Conservation (phyloP, 2,113 vertebrate species). For the Diadophis punctatus region DNA sequence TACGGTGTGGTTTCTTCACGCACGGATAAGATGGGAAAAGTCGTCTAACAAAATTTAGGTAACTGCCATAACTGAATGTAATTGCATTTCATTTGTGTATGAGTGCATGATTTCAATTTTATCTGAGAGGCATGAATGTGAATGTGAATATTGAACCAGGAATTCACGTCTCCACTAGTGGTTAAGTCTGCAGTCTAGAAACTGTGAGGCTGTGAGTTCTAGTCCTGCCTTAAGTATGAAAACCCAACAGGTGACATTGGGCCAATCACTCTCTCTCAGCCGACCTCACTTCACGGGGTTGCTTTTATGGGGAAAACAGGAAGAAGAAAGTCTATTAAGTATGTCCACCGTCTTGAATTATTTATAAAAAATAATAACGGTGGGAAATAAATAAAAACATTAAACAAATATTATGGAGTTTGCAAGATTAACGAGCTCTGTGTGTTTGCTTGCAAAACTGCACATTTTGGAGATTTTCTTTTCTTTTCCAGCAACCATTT, state of each 20-base stretch:
- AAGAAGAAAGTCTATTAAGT: not conserved
- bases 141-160: not conserved
- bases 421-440: constrained; percentile 4
- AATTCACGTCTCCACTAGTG: not conserved
- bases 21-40: not conserved
- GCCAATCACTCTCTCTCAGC: not conserved
- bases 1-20: not conserved
- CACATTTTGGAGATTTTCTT: constrained; percentile 14
- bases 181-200: not conserved
- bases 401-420: not conserved
- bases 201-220: not conserved
- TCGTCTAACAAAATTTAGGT: not conserved
- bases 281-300: not conserved
- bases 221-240: not conserved
- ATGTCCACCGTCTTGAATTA: not conserved
- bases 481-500: constrained; percentile 20
- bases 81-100: not conserved
- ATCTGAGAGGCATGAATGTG: not conserved
- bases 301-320: not conserved
- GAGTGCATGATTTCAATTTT: not conserved
- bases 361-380: not conserved
- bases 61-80: not conserved
- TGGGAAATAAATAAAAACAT: not conserved
- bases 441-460: not conserved
- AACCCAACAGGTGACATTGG: not conserved